Base-by-base conservation (phyloP, 2,888 invertebrate genomes). In the Aphodius granarius region DNA sequence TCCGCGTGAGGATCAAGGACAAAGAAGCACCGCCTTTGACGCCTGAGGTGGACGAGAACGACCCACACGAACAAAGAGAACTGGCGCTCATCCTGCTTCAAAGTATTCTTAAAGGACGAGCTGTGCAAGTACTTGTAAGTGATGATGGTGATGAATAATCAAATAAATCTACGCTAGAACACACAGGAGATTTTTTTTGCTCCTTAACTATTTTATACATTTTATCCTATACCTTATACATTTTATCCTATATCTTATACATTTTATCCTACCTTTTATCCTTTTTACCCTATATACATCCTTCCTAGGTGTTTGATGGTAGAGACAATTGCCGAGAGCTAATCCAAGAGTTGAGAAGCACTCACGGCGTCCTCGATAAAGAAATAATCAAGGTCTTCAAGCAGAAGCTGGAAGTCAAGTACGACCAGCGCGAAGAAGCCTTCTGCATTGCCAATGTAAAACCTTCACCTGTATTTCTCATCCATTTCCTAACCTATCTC, bases 291-390 rank as follows among this genome's bases (percentile, higher is more conserved):
- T 62, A 9, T 62, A 9, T 9, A 65, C 19, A 65, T 71, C 73
- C 76, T 75, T 77, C 79, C 0, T 80, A 93, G 94, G 93, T 94
- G 89, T 92, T 90, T 83, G 92, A 93, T 84, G 94, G 93, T 0
- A 90, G 92, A 76, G 91, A 92, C 76, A 90, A 91, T 73, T 92
- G 92, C 19, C 89, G 90, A 18, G 93, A 94, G 82, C 85, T 94
- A 76, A 94, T 94, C 0, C 89, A 91, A 73, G 94, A 94, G 87
- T 83, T 94, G 82, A 90, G 92, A 84, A 91, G 91, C 4, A 93
- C 90, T 19, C 92, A 92, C 78, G 92, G 92, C 0, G 88, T 92
- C 0, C 89, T 92, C 82, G 89, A 89, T 63, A 90, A 90, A 63
- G 90, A 92, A 75, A 86, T 86, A 80, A 83, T 84, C 63, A 77